phyloP scores from a whole-genome alignment of 2,113 vertebrate genomes.

The Cebidichthys violaceus region DNA sequence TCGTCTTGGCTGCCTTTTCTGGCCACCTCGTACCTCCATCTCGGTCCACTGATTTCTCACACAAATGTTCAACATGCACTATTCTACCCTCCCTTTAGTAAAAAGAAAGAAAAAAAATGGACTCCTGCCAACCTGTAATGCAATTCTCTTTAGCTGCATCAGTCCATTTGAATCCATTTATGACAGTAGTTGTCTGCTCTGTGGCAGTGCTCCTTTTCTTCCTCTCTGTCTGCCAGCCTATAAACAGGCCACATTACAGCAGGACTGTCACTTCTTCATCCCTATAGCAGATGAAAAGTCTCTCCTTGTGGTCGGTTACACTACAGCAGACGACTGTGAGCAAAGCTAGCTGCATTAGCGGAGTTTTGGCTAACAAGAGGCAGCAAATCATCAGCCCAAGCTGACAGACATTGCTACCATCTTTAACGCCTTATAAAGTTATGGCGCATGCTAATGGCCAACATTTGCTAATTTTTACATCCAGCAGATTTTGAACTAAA shows the following conservation, averaged over 20 bases:
- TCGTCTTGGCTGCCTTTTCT: conserved; percentile 52
- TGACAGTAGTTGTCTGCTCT: conserved; percentile 8
- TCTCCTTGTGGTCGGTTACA: conserved; percentile 17
- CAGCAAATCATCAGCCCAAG: conserved; percentile 5
- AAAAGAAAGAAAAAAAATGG: not conserved
- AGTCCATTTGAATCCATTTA: conserved; percentile 34
- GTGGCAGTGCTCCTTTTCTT: not conserved
- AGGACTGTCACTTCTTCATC: conserved; percentile 19
- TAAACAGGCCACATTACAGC: conserved; percentile 26
- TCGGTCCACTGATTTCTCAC: not conserved
- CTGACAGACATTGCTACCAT: not conserved
- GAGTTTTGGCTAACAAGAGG: not conserved
- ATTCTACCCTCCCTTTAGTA: not conserved
- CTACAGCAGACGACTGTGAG: conserved; percentile 4
- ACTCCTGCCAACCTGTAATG: conserved; percentile 33
- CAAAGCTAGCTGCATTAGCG: not conserved
- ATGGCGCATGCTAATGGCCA: not conserved
- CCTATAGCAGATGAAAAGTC: conserved; percentile 12
- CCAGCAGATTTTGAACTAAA: not conserved
- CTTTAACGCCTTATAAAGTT: not conserved
- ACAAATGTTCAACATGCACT: conserved; percentile 15
- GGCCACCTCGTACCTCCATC: conserved; percentile 22
- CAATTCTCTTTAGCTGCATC: conserved; percentile 2
- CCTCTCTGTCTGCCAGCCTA: not conserved
- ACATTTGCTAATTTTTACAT: not conserved